Evolutionary conservation across 2,797 vertebrate genomes (phyloP), one percentile per base, ranked within the genome.

Genomic region (Chaetodon trifasciatus): DNA sequence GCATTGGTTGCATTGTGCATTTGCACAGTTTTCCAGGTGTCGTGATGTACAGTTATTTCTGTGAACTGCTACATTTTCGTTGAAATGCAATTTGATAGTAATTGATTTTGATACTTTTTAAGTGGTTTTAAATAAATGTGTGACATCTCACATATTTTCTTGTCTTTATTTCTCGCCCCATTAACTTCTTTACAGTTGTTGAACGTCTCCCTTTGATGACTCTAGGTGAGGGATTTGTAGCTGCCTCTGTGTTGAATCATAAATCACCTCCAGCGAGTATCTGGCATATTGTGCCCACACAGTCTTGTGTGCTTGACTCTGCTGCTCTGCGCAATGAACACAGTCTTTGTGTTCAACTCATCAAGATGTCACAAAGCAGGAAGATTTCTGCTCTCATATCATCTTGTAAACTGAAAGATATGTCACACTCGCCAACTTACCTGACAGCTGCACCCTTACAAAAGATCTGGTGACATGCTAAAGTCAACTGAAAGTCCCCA

Each of bases 121-220:
- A 47, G 69, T 73, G 58, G 44, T 79, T 85, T 81, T 75, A 75
- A 93, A 90, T 90, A 92, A 89, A 93, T 70, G n/a, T 86, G 53
- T 71, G 50, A 78, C 8, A 24, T 64, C 17, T 74, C n/a, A 66
- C 2, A n/a, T 52, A 28, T 53, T 63, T 17, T 47, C n/a, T 76
- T 16, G 17, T 63, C 24, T 75, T 37, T 32, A 46, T 1, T 46
- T n/a, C 5, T 49, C n/a, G 0, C 15, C n/a, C 8, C 16, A 4
- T 42, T 40, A 60, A 53, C 13, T 71, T 6, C 1, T 32, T 0
- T 61, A 5, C 11, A 60, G 0, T 53, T 35, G 3, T 4, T 47
- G 0, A 0, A 12, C 64, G 57, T 50, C 1, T 35, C 23, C 40
- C 49, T 50, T 50, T 47, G 16, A 47, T 47, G 16, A 40, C 28